Percentiles rank a stretch among this genome's conserved stretches.
phyloP scores from a whole-genome alignment of 2,797 vertebrate genomes.

The Muraenolepis orangiensis region DNA sequence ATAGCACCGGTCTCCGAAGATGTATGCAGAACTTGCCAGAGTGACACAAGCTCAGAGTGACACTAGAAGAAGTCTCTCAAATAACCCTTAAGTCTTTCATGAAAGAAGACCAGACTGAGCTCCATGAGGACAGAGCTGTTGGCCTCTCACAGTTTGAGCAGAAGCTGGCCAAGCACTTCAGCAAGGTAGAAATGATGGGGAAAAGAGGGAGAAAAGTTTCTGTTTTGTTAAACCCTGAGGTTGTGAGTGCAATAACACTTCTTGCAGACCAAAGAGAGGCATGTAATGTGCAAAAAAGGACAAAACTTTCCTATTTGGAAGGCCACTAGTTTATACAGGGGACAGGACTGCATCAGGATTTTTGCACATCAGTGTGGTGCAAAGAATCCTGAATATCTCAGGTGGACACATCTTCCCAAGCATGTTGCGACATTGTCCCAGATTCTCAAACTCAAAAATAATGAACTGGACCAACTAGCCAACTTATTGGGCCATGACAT shows the following conservation, averaged over 20 bases:
- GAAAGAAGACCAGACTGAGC: slow-evolving; percentile 15
- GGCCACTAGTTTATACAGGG: not conserved
- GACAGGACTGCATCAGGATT: too few species aligned
- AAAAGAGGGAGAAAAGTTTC: slow-evolving; percentile 6
- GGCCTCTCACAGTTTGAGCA: slow-evolving; percentile 26
- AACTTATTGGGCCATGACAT: too few species aligned
- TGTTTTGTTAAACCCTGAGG: slow-evolving; percentile 27
- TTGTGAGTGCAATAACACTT: slow-evolving; percentile 30
- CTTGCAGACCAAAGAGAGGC: slow-evolving; percentile 41
- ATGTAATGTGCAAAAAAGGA: slow-evolving; percentile 15
- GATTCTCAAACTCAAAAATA: too few species aligned
- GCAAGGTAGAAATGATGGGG: slow-evolving; percentile 24
- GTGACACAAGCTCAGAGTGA: slow-evolving; percentile 23
- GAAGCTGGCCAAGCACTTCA: slow-evolving; percentile 27
- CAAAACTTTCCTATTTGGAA: slow-evolving; percentile 51
- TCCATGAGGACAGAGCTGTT: not conserved
- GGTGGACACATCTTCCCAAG: too few species aligned
- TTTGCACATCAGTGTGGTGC: too few species aligned
- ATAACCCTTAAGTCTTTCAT: slow-evolving; percentile 42
- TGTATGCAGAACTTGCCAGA: slow-evolving; percentile 39
- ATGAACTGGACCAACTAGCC: too few species aligned
- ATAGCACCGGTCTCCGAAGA: slow-evolving; percentile 13
- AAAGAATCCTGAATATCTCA: too few species aligned
- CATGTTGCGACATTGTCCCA: too few species aligned
- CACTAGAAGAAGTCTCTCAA: slow-evolving; percentile 6